Evolutionary conservation across 2,797 vertebrate species (phyloP), one percentile per base, ranked within the genome.

Genomic region (Macropus fuliginosus): DNA sequence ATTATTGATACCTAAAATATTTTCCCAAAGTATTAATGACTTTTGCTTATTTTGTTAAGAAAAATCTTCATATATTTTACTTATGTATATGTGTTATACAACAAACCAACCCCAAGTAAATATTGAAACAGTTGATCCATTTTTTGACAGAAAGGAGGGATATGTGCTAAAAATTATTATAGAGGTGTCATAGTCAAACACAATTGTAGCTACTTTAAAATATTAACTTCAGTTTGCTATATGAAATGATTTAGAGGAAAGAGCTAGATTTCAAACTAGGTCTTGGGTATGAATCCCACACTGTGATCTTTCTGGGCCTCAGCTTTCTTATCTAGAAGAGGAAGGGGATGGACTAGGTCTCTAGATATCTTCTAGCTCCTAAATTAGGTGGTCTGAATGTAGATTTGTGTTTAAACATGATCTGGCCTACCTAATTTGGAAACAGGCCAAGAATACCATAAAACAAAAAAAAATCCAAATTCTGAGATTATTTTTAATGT

Each of bases 391-490:
- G n/a, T 54, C 52, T 91, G 93, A 94, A 50, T 50, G 81, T 94
- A 94, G 92, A 89, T 94, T 87, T 91, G 94, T 46, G 74, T 92
- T 96, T 87, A 92, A 95, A 96, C 46, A 62, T 91, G 92, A n/a
- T 93, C 56, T 62, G 92, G 93, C 55, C 50, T 91, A 14, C 54
- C 92, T 95, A 50, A 46, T 91, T 93, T 90, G 31, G 92, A 94
- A 96, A 93, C 28, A 90, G 94, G 34, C 52, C 57, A 92, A 0
- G 55, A 74, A 90, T 90, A 55, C 34, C 93, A 56, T 52, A 93
- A 55, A 89, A 66, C 66, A 40, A 24, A 91, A 40, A 92, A 56
- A 91, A 56, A 0, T 16, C 11, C 46, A 92, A 40, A 52, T 95
- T 92, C 90, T 62, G 91, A 92, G 56, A 87, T 56, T 95, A 27